These are phyloP conservation scores for Trachelus tabidus DNA, from an alignment of 2,888 invertebrate species.

Conservation along the genomic window DNA sequence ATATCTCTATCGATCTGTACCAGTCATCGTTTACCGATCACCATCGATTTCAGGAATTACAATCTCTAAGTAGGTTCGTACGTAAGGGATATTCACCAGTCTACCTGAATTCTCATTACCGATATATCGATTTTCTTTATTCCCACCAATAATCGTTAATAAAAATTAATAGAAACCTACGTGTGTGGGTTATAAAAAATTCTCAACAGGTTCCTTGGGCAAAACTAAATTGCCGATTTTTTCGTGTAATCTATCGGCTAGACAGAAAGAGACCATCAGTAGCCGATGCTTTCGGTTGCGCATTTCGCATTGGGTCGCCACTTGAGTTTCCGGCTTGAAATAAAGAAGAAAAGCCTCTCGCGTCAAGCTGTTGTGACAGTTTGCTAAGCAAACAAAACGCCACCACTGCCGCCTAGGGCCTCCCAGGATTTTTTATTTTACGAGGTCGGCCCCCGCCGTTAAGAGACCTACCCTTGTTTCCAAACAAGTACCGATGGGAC, in stretches of 20 bases:
- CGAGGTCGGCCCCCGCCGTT: slow-evolving; percentile 30
- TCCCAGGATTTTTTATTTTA: slow-evolving; percentile 18
- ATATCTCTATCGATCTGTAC: background rate
- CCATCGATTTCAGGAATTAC: background rate
- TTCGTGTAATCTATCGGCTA: background rate
- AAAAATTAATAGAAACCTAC: background rate
- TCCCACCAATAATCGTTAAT: background rate
- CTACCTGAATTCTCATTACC: background rate
- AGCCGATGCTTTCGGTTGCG: background rate
- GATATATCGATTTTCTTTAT: background rate
- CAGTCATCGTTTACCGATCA: background rate
- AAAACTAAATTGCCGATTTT: background rate
- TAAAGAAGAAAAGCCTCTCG: slow-evolving; percentile 18
- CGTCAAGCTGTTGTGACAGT: slow-evolving; percentile 61
- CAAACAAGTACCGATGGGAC: slow-evolving; percentile 33
- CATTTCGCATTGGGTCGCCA: slow-evolving; percentile 13
- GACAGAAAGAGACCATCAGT: background rate
- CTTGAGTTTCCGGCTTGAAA: slow-evolving; percentile 39
- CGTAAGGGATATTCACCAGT: background rate
- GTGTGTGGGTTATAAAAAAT: background rate
- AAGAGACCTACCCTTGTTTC: slow-evolving; percentile 33
- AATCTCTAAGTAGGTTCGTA: background rate
- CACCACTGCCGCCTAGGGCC: slow-evolving; percentile 23
- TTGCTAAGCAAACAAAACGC: slow-evolving; percentile 53
- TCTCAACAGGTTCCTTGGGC: background rate